A percentile compares a stretch with the other conserved stretches of the same genome.
Conservation (phyloP, 2,797 vertebrate genomes). For the Sebastes vulpes region DNA sequence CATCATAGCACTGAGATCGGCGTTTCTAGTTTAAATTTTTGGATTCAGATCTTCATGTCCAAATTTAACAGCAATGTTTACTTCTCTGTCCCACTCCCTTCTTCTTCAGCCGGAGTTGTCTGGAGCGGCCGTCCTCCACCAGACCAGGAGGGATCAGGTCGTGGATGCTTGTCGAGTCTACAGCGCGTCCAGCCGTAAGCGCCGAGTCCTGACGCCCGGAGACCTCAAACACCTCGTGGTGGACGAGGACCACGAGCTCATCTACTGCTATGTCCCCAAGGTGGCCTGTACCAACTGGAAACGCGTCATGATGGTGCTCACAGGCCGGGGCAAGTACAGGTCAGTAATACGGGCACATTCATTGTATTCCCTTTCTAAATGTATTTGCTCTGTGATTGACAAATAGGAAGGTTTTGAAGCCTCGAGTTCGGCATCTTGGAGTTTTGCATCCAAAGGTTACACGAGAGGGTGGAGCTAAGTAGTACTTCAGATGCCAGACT, state of each 20-base stretch:
- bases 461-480: neutral
- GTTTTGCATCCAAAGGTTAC: no score
- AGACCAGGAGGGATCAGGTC: conserved; percentile 93
- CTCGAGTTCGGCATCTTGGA: rapidly evolving
- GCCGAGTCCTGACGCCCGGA: conserved; percentile 92
- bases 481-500: no score
- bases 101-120: conserved; percentile 89
- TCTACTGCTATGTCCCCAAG: conserved; percentile 99
- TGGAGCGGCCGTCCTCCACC: conserved; percentile 90
- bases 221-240: conserved; percentile 98
- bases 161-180: conserved; percentile 90
- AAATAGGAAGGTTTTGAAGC: no score
- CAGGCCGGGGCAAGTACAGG: conserved; percentile 93
- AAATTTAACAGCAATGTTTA: neutral
- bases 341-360: neutral
- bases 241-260: conserved; percentile 96
- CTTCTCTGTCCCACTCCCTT: neutral
- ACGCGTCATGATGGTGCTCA: conserved; percentile 98
- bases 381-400: no score
- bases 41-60: neutral
- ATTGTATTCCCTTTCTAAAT: neutral
- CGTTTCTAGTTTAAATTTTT: no score
- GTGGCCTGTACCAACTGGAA: conserved; percentile 99
- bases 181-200: conserved; percentile 90
- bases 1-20: no score